Evolutionary conservation across 2,888 invertebrate genomes (phyloP), one percentile per base, ranked within the genome.

Genomic region (Leptarthrus brevirostris): DNA sequence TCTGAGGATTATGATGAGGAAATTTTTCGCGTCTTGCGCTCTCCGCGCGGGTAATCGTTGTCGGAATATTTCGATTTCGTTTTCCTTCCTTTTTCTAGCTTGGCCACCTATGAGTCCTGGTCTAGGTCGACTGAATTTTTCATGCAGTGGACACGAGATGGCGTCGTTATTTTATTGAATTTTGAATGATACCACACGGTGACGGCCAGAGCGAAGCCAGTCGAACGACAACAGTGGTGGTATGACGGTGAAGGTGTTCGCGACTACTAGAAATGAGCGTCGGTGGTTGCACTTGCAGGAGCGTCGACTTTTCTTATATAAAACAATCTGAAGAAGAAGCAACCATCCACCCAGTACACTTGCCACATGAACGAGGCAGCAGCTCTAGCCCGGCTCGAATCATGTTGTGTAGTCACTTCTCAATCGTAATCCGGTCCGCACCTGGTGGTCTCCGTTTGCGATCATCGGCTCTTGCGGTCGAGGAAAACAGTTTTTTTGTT

Each of bases 341-440:
- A 24, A 20, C 44, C 30, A 16, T 24, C 44, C 18, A 30, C 44
- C 74, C 69, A 73, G 20, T 4, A 40, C 58, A 47, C 66, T 56
- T 70, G 49, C 69, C 58, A 64, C 61, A 44, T 24, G 40, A 40
- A 58, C 71, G 14, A 14, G n/a, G 6, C 40, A 52, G 34, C 47
- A 30, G 30, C 52, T 69, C 69, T 20, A 52, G 64, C 18, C 52
- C 34, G 2, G 44, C 16, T 64, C 47, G 52, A 36, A 26, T 14
- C 14, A 36, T 49, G 24, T 52, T 66, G 72, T 64, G 74, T 75
- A 75, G 75, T 75, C 72, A 36, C 71, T 66, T 64, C 72, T 72
- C 74, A 74, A 72, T 58, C 61, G 75, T 64, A 75, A 75, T 72
- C 74, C 75, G 75, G 75, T 74, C 71, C 74, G 74, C 74, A 75